These are phyloP conservation scores for Drosophila demipolita DNA, from an alignment of 2,888 invertebrate species.

Conservation along the genomic window DNA sequence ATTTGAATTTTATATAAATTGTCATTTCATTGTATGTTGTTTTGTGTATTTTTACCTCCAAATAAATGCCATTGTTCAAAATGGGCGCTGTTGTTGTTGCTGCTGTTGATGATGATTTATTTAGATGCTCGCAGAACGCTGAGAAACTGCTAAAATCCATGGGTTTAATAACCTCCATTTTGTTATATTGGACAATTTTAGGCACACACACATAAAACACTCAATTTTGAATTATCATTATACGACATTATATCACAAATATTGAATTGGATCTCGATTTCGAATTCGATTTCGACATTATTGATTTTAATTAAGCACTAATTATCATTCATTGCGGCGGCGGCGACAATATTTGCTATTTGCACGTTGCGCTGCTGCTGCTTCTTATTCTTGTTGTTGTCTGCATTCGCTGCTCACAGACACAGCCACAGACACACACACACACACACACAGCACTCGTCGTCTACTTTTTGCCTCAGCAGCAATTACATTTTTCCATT, in stretches of 20 bases:
- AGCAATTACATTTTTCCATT: slow-evolving; percentile 76
- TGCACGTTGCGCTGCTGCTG: slow-evolving; percentile 59
- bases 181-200: slow-evolving; percentile 46
- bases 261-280: slow-evolving; percentile 55
- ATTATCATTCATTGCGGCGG: slow-evolving; percentile 72
- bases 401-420: slow-evolving; percentile 50
- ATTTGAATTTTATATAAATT: slow-evolving; percentile 57
- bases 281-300: slow-evolving; percentile 67
- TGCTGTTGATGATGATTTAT: slow-evolving; percentile 77
- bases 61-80: slow-evolving; percentile 80
- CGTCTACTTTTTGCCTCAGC: slow-evolving; percentile 62
- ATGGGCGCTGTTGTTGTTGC: slow-evolving; percentile 43
- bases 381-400: slow-evolving; percentile 37
- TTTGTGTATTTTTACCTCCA: slow-evolving; percentile 70
- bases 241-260: slow-evolving; percentile 47
- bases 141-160: slow-evolving; percentile 84
- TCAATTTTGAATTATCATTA: slow-evolving; percentile 35
- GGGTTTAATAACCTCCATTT: slow-evolving; percentile 84
- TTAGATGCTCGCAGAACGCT: slow-evolving; percentile 83
- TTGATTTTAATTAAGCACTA: slow-evolving; percentile 79
- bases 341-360: slow-evolving; percentile 58
- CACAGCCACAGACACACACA: slow-evolving; percentile 25
- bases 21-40: slow-evolving; percentile 37
- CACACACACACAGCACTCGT: slow-evolving; percentile 15
- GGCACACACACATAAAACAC: slow-evolving; percentile 30